Conservation (phyloP, 2,797 vertebrate species). For the Sitta carolinensis region DNA sequence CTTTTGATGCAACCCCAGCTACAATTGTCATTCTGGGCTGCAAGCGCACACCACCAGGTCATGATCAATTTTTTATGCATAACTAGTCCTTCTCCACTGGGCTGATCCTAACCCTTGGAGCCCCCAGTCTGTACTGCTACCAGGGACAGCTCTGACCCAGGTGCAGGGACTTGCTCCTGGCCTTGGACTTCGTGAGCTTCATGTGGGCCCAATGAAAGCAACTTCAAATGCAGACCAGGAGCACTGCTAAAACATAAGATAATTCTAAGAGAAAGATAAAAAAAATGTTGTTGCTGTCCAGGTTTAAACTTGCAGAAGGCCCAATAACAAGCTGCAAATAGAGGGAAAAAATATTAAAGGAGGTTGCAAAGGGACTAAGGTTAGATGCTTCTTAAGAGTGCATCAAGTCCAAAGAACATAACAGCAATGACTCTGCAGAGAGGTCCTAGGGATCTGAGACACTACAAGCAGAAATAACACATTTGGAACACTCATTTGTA, state of each 20-base stretch:
- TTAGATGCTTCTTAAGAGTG: background rate
- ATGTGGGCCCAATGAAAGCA: background rate
- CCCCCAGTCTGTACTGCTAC: background rate
- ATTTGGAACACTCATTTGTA: background rate
- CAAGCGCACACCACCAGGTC: accelerated
- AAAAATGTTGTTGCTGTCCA: background rate
- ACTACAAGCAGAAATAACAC: background rate
- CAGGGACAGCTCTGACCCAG: accelerated
- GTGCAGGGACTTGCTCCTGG: background rate
- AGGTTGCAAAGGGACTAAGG: background rate
- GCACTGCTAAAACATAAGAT: background rate
- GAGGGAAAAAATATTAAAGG: background rate
- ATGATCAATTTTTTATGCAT: accelerated
- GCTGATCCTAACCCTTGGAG: background rate
- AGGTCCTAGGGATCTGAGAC: background rate
- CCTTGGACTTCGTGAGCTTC: background rate
- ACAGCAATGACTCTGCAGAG: background rate
- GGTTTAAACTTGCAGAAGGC: background rate
- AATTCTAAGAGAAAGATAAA: background rate
- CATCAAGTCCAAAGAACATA: background rate
- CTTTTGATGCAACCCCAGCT: background rate
- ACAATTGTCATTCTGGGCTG: background rate
- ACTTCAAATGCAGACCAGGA: background rate
- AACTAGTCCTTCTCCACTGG: background rate
- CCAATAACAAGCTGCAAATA: background rate